Base-by-base conservation (phyloP, 1,140 invertebrate species). In the Drosophila busckii region DNA sequence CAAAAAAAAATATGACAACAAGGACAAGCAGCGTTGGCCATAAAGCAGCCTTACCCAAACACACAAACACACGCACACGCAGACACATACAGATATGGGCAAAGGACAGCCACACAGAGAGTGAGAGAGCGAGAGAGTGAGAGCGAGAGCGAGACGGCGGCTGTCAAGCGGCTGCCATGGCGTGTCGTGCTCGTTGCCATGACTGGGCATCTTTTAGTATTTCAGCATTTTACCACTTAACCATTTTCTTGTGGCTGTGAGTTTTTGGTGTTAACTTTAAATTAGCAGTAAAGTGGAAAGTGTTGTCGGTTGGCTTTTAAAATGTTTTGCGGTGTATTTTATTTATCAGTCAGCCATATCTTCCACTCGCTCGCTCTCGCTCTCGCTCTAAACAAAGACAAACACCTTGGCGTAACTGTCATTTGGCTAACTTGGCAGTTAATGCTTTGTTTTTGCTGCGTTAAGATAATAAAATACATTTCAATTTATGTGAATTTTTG, bases 211-310 rank as follows among this genome's bases (percentile, higher is more conserved):
- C 49, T 25, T 32, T 32, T n/a, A n/a, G n/a, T n/a, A n/a, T n/a
- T n/a, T n/a, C n/a, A n/a, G n/a, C n/a, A n/a, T n/a, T n/a, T n/a
- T n/a, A n/a, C n/a, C 13, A n/a, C 25, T 46, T 46, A 44, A 52
- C 46, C 50, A 67, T 56, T 73, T 82, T 69, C 69, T 82, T 75
- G 75, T 70, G 59, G 69, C 59, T 59, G 55, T 50, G 69, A 75
- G 59, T 70, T 70, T 80, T 75, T 69, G 70, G 70, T 75, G 70
- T 75, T 75, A 82, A 83, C 70, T 80, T 80, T 80, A 75, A 82
- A 82, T 82, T 82, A 82, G 75, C 75, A 75, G 75, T 60, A 82
- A 82, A 82, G 75, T 82, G 75, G 70, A 83, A 82, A 82, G 75
- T 82, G 75, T 82, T 82, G 75, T 83, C 75, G 75, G 75, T 82